Evolutionary conservation across 30 jellyfish, hydroid and myxozoan species (phyloP).

Genomic region (Calvadosia cruxmelitensis): DNA sequence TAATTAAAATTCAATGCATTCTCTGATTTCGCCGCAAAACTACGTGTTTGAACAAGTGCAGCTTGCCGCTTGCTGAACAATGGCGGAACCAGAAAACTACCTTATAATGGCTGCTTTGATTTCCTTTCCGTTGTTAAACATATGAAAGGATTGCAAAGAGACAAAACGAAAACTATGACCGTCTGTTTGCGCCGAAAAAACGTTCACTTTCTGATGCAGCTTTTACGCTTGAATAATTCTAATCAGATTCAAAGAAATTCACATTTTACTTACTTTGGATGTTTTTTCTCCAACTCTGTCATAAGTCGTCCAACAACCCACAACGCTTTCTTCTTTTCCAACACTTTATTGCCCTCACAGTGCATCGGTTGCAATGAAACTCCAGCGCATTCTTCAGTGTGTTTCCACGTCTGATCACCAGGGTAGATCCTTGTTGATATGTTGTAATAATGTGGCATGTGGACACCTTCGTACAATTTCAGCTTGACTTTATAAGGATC

Average conservation of each 20-base stretch:
- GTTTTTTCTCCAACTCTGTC: slow-evolving; percentile 18
- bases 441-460: slow-evolving; percentile 54
- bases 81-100: no score
- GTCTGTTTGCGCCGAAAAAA: neutral
- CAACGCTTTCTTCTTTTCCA: slow-evolving; percentile 25
- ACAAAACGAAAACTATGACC: neutral
- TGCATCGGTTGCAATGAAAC: slow-evolving; percentile 44
- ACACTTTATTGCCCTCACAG: slow-evolving; percentile 44
- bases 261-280: slow-evolving; percentile 26
- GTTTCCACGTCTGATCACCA: slow-evolving; percentile 53
- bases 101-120: no score
- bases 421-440: slow-evolving; percentile 42
- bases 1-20: no score
- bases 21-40: no score
- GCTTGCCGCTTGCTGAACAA: no score
- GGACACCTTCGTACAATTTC: slow-evolving; percentile 55
- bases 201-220: neutral
- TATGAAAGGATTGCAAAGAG: no score
- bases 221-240: neutral
- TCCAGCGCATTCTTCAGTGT: slow-evolving; percentile 35
- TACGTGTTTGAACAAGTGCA: no score
- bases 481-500: slow-evolving; percentile 21
- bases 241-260: neutral
- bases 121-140: no score
- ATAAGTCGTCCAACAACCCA: slow-evolving; percentile 21